Evolutionary conservation across 2,888 invertebrate species (phyloP), one percentile per base, ranked within the genome.

Genomic region (Choreutis nemorana): DNA sequence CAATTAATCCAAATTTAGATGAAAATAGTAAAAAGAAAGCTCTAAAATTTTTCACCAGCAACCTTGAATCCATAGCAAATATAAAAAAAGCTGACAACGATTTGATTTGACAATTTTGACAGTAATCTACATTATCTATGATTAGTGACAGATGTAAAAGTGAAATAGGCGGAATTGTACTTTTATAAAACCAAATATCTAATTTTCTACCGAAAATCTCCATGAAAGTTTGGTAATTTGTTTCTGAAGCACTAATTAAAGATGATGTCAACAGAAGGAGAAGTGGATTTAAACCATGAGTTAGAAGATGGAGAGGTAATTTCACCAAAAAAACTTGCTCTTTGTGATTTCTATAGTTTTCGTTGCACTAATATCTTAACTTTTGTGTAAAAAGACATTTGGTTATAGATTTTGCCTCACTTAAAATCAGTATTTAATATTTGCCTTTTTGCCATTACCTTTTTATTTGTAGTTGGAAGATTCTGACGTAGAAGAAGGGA

Each of bases 251-350:
- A 48, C 41, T 39, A 40, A 33, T 33, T 33, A 37, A 68, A 34
- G 35, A 75, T 73, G 72, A 79, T 79, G 78, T 78, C 78, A 34
- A 75, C 85, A 75, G 84, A 84, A 61, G 81, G 81, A 44, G 85
- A 84, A 43, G 67, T 83, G 37, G 73, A 81, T 36, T 78, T 83
- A 45, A 77, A 82, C 42, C 81, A 81, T 39, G 87, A 85, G 55
- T 63, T 83, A 35, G 84, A 87, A 53, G 87, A 87, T 36, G 86
- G 87, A 48, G 86, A 87, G 82, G 87, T 86, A 67, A 77, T 68
- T 66, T 60, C 31, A 56, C 65, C 43, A 18, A 18, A 18, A 18
- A 6, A 18, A 18, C 4, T 6, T 18, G 18, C 8, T 18, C 8
- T 18, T 18, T 6, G 5, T 6, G 8, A 18, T 18, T 18, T 18